A percentile compares a stretch with the other conserved stretches of the same genome.
phyloP scores from a whole-genome alignment of 2,888 invertebrate genomes.

The Philopedon plagiatum region DNA sequence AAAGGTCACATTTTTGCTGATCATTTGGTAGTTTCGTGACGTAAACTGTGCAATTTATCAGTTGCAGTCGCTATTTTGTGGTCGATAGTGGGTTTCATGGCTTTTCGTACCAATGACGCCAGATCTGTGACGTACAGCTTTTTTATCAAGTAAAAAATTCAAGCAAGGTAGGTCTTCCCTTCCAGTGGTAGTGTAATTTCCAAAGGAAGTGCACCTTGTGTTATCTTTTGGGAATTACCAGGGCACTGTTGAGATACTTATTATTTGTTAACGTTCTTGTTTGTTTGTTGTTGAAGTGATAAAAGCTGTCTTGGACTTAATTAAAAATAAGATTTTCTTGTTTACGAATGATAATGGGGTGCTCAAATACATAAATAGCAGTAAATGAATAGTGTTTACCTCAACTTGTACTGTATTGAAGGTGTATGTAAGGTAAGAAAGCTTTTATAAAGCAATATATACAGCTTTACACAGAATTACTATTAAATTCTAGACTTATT shows the following conservation, averaged over 20 bases:
- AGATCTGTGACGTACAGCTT: conserved; percentile 38
- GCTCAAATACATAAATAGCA: no score
- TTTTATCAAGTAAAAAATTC: conserved; percentile 36
- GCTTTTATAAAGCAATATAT: no score
- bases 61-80: conserved; percentile 17
- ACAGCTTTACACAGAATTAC: no score
- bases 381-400: not conserved
- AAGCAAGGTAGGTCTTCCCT: conserved; percentile 28
- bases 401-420: no score
- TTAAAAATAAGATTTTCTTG: not conserved
- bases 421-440: not conserved
- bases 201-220: conserved; percentile 12
- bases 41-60: conserved; percentile 40
- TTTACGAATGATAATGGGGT: not conserved
- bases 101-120: conserved; percentile 40
- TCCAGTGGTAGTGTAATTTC: conserved; percentile 3
- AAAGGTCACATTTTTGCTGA: conserved; percentile 43
- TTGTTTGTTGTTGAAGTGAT: not conserved
- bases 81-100: conserved; percentile 36
- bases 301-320: not conserved
- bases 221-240: conserved; percentile 11
- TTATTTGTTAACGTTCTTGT: not conserved
- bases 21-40: conserved; percentile 41
- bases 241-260: not conserved
- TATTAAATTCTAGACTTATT: no score